Base-by-base conservation (phyloP, 2,888 invertebrate genomes). In the Rapana venosa region DNA sequence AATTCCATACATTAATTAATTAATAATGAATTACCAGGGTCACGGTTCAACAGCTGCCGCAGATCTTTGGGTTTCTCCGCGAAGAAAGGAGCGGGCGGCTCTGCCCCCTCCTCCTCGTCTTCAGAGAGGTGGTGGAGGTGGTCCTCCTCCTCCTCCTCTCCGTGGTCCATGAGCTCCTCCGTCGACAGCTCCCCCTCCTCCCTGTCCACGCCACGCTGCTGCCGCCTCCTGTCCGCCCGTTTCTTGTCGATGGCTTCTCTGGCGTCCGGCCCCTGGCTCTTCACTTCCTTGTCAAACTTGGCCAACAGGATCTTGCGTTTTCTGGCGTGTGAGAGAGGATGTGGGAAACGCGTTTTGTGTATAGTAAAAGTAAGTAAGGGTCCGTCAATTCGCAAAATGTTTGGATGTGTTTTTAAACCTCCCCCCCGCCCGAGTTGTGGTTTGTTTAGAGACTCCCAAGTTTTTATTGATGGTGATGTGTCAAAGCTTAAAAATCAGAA, bases 141-240 rank as follows among this genome's bases (percentile, higher is more conserved):
- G 66, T 77, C 56, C n/a, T 83, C 85, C 22, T 56, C 87, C n/a
- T 70, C 87, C 26, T 74, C 66, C 47, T 70, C 84, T 0, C 17
- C 88, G 22, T 56, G 30, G 15, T 56, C 86, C 32, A 85, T 89
- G 13, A n/a, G 58, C 30, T 91, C 91, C 66, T 90, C 88, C 5
- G 79, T 89, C 13, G 79, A 85, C 56, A 90, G 70, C 61, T 91
- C 92, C 70, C 90, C 90, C 61, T 89, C 91, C 87, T 91, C 90
- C 58, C 87, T 74, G 26, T 90, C 89, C 58, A 8, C 79, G 83
- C 20, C 47, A 2, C 26, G 26, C 47, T n/a, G 26, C n/a, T n/a
- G 36, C 70, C 35, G 17, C n/a, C 30, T 70, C n/a, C 30, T 36
- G 30, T 70, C 30, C 22, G 26, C 83, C 26, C 83, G 58, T 85